Base-by-base conservation (phyloP, 1,140 invertebrate genomes). In the Ips typographus region DNA sequence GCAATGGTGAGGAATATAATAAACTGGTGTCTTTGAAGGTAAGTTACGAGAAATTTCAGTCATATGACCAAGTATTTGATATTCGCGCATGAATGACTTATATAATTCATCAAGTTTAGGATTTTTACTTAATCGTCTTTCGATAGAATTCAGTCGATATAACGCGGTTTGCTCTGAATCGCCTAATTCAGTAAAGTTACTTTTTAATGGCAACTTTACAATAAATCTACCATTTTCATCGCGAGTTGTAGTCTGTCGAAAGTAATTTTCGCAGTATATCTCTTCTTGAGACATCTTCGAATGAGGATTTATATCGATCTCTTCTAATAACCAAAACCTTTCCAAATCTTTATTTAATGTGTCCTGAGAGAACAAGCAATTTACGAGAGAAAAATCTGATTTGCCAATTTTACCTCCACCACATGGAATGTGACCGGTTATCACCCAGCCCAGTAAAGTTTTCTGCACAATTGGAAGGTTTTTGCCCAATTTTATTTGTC, bases 51-150 rank as follows among this genome's bases (percentile, higher is more conserved):
- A 42, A 43, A 59, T 41, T 44, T 62, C 41, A 51, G 65, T 68
- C 77, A 82, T 80, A 68, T 82, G 80, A 40, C 77, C 77, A 3
- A 83, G 49, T 1, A 62, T 22, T 40, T 78, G 44, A 65, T 82
- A 82, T 69, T 82, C 80, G 2, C 65, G 8, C 72, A 83, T 78
- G 62, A 79, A 81, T 40, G 74, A 36, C 0, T 60, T 49, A 61
- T 82, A 82, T 40, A 67, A 43, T 4, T 69, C 4, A 57, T 73
- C 71, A 38, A 81, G 72, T 2, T 65, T 58, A 5, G 70, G 43
- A 39, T 77, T 52, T 42, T 68, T 71, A 0, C 39, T 8, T 4
- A 77, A 65, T 56, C 57, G 42, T 7, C 41, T 68, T 57, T 76
- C 73, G 1, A 71, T 63, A 6, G 67, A 40, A 41, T 64, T 52